phyloP scores from a whole-genome alignment of 2,113 vertebrate genomes.

The Antechinus stuartii region DNA sequence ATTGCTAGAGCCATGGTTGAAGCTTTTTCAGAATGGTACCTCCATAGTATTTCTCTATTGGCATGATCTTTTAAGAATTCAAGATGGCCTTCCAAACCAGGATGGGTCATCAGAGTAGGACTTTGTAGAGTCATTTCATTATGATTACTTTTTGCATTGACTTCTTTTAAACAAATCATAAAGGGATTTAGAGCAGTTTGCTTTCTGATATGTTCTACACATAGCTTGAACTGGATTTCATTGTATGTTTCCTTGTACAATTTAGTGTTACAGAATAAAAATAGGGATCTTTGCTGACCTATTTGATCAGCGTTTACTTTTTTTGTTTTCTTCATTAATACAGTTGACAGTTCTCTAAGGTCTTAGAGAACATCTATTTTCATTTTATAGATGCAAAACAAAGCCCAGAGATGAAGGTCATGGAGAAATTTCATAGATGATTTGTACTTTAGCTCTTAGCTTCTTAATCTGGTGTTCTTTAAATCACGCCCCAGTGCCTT shows the following conservation, averaged over 20 bases:
- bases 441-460: not conserved
- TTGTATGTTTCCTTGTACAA: not conserved
- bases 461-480: not conserved
- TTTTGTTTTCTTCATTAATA: not conserved
- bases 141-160: not conserved
- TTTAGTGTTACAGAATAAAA: not conserved
- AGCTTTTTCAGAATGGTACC: not conserved
- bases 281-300: not conserved
- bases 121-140: not conserved
- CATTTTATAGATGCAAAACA: not conserved
- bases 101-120: not conserved
- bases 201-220: not conserved
- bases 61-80: not conserved
- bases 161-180: slow-evolving; percentile 24
- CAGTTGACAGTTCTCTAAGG: not conserved
- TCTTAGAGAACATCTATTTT: not conserved
- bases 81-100: too few species aligned
- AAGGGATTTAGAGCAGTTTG: not conserved
- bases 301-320: not conserved
- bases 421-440: not conserved
- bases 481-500: not conserved
- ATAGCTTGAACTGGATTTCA: not conserved
- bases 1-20: not conserved
- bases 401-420: not conserved
- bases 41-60: not conserved